A percentile compares a stretch with the other conserved stretches of the same genome.
Conservation (phyloP, 2,113 vertebrate genomes). For the Rhea pennata region DNA sequence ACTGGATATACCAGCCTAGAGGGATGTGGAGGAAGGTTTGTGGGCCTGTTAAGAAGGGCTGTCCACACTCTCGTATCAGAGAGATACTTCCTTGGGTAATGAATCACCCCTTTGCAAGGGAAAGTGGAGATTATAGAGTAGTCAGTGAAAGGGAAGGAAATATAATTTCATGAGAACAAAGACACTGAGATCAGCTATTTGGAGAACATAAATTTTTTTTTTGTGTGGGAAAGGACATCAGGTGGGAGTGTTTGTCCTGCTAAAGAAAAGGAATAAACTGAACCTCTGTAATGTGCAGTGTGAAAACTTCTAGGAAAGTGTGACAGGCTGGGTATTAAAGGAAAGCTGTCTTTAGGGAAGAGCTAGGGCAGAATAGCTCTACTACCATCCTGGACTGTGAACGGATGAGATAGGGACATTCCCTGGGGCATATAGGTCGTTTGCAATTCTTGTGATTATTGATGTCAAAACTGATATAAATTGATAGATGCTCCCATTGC, state of each 20-base stretch:
- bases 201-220: neutral
- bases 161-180: neutral
- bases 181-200: neutral
- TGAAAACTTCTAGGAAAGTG: neutral
- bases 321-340: neutral
- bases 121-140: neutral
- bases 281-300: neutral
- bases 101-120: neutral
- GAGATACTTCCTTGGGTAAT: neutral
- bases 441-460: neutral
- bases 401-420: neutral
- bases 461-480: neutral
- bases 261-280: neutral
- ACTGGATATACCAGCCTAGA: slow-evolving; percentile 6
- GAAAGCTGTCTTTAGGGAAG: neutral
- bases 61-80: neutral
- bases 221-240: neutral
- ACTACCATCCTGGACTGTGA: neutral
- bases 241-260: neutral
- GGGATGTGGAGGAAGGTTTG: slow-evolving; percentile 11
- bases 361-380: neutral
- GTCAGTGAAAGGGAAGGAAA: neutral
- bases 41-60: slow-evolving; percentile 35
- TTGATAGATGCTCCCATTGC: neutral
- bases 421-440: neutral